Percentiles rank a stretch among this genome's conserved stretches.
Conservation (phyloP, 2,113 vertebrate species). For the Scalopus aquaticus region DNA sequence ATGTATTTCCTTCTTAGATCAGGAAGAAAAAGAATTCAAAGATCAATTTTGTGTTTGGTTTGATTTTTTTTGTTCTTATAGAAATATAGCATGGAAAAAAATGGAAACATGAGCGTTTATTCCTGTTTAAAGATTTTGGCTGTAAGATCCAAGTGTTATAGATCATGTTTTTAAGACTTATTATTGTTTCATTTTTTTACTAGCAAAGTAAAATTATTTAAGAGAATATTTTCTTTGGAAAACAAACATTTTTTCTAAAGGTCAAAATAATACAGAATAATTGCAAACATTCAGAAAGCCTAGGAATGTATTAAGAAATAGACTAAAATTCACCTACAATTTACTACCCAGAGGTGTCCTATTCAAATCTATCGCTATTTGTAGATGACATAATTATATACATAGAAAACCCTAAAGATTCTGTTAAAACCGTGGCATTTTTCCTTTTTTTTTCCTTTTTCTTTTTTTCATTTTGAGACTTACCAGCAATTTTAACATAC, state of each 20-base stretch:
- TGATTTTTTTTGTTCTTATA: background rate
- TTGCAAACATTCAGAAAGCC: background rate
- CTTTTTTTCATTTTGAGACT: background rate
- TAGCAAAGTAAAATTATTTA: background rate
- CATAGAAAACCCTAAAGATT: too few species aligned
- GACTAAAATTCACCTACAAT: background rate
- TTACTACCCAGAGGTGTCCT: background rate
- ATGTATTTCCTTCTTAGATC: slow-evolving; percentile 22
- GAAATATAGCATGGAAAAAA: background rate
- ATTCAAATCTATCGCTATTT: background rate
- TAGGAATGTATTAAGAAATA: background rate
- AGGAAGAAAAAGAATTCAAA: background rate
- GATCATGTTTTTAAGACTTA: background rate
- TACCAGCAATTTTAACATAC: background rate
- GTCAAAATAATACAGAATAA: background rate
- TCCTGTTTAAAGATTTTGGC: background rate
- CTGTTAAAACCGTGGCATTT: too few species aligned
- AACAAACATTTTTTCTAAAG: slow-evolving; percentile 1
- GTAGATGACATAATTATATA: too few species aligned
- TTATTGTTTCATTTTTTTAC: background rate
- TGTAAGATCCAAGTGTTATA: background rate
- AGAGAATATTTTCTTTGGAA: slow-evolving; percentile 8
- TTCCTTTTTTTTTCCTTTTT: background rate
- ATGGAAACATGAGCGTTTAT: background rate
- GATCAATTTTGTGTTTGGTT: background rate